These are phyloP conservation scores for Rugalucina vietnamica DNA, from an alignment of 2,888 invertebrate species.

Conservation along the genomic window DNA sequence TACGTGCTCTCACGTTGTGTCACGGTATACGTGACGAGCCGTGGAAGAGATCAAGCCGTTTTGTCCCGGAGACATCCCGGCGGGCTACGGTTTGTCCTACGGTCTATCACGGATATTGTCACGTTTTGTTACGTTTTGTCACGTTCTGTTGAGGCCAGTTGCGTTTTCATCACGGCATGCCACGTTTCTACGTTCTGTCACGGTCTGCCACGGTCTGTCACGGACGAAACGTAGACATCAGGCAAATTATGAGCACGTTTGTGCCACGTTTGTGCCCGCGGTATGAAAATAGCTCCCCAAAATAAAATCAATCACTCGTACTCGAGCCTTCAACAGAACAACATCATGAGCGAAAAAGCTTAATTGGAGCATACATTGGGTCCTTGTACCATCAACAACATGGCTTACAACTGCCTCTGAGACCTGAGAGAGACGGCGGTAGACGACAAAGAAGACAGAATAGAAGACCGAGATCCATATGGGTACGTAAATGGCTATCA, in stretches of 20 bases:
- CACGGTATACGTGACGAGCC: no score
- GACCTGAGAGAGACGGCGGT: conserved; percentile 29
- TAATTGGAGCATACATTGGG: background rate
- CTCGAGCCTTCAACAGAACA: conserved; percentile 9
- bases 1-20: no score
- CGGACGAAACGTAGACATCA: no score
- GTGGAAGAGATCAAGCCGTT: no score
- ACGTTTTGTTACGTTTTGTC: background rate
- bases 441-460: conserved; percentile 37
- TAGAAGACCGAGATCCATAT: conserved; percentile 27
- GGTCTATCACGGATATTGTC: no score
- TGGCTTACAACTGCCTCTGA: conserved; percentile 32
- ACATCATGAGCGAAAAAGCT: conserved; percentile 8
- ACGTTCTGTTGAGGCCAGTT: background rate
- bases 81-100: no score
- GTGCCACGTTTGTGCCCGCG: background rate
- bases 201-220: no score
- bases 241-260: background rate
- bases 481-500: conserved; percentile 37
- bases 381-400: conserved; percentile 21
- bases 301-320: background rate
- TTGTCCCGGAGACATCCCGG: no score
- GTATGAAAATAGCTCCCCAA: no score
- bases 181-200: no score
- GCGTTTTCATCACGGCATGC: no score